Evolutionary conservation across 2,888 invertebrate species (phyloP).

Genomic region (Sympetrum striolatum): DNA sequence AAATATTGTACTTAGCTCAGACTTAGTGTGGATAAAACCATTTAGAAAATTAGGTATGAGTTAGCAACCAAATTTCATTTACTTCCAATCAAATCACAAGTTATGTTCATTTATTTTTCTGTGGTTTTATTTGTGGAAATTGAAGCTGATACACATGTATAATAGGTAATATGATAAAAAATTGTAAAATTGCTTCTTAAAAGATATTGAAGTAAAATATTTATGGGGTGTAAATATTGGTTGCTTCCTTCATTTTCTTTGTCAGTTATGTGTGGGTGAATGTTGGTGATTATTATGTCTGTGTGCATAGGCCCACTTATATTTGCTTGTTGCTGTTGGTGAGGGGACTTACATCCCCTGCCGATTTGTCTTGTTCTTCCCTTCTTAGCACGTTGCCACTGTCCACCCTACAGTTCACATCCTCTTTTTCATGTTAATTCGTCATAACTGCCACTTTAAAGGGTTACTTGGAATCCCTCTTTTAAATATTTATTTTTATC

Average conservation of each 20-base stretch:
- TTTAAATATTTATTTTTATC: background rate
- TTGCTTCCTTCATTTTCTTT: background rate
- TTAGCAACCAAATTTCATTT: conserved; percentile 26
- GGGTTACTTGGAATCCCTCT: background rate
- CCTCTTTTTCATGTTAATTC: background rate
- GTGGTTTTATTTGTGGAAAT: too few relatives aligned
- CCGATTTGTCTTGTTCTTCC: conserved; percentile 16
- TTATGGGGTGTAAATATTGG: background rate
- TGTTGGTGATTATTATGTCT: conserved; percentile 30
- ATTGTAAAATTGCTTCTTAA: too few relatives aligned
- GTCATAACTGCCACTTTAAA: background rate
- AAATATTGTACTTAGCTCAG: conserved; percentile 3
- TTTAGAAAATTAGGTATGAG: background rate
- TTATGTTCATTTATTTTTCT: background rate
- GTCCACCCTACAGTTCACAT: background rate
- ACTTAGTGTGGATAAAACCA: conserved; percentile 4
- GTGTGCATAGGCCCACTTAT: conserved; percentile 36
- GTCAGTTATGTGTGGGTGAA: conserved; percentile 25
- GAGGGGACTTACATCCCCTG: background rate
- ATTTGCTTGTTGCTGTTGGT: conserved; percentile 37
- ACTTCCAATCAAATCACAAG: background rate
- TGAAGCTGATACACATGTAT: too few relatives aligned
- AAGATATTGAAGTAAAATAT: too few relatives aligned
- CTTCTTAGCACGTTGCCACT: conserved; percentile 20
- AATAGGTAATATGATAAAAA: too few relatives aligned